Percentiles rank a stretch among this genome's conserved stretches.
phyloP scores from a whole-genome alignment of 1,140 invertebrate species.

The Schlechtendalia chinensis region DNA sequence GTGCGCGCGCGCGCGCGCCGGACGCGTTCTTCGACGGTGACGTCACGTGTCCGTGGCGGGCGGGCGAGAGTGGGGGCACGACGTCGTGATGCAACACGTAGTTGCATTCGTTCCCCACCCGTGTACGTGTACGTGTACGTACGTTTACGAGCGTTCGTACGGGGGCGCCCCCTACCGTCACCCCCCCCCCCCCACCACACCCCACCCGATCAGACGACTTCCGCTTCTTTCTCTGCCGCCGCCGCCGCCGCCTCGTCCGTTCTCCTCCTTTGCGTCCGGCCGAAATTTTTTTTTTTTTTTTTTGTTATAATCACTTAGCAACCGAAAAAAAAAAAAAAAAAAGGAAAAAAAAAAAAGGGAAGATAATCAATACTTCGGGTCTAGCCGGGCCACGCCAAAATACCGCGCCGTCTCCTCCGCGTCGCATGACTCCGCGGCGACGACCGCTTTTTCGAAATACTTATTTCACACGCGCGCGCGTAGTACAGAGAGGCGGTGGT shows the following conservation, averaged over 20 bases:
- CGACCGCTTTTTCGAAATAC: constrained; percentile 35
- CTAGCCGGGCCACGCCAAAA: constrained; percentile 43
- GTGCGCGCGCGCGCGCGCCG: background rate
- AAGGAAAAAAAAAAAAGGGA: no score
- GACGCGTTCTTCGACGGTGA: constrained; percentile 34
- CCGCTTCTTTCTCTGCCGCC: background rate
- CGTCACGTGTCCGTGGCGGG: constrained; percentile 15
- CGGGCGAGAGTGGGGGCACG: constrained; percentile 3
- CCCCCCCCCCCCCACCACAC: background rate
- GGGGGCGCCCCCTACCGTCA: background rate
- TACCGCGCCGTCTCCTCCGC: constrained; percentile 29
- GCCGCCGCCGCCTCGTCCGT: background rate
- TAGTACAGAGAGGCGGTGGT: no score
- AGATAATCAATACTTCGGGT: constrained; percentile 48
- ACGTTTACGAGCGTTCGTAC: background rate
- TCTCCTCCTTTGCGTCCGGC: background rate
- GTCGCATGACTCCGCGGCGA: background rate
- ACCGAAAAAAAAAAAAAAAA: constrained; percentile 56
- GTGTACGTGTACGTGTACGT: background rate
- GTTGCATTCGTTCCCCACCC: constrained; percentile 46
- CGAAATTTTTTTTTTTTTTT: constrained; percentile 44
- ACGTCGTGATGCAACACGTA: constrained; percentile 45
- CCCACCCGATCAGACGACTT: constrained; percentile 5
- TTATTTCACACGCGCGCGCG: constrained; percentile 34
- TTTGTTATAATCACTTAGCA: constrained; percentile 51